Evolutionary conservation across 2,113 vertebrate genomes (phyloP).

Genomic region (Rhinolophus sinicus): DNA sequence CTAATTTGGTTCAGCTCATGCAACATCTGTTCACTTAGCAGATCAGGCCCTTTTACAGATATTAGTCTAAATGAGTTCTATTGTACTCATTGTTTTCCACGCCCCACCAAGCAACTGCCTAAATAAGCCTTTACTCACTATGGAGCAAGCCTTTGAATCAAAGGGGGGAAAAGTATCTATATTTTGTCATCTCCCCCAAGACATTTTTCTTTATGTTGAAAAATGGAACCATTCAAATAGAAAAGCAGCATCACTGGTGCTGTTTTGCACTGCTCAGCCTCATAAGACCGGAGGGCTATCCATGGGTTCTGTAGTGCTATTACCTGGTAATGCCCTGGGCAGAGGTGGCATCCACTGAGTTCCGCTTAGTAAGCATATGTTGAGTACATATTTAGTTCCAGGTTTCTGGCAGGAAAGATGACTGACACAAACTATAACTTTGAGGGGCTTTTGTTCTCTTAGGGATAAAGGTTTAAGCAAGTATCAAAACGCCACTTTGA

Average conservation of each 20-base stretch:
- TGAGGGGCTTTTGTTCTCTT: not conserved
- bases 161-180: not conserved
- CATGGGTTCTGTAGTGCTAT: not conserved
- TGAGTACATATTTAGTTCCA: not conserved
- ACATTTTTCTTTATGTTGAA: not conserved
- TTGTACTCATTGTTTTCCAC: not conserved
- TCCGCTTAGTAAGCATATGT: not conserved
- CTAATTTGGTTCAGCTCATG: constrained; percentile 19
- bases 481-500: not conserved
- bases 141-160: not conserved
- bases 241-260: not conserved
- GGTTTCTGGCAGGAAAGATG: not conserved
- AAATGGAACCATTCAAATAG: not conserved
- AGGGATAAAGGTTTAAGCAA: not conserved
- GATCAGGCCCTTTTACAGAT: constrained; percentile 48
- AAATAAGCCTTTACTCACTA: constrained; percentile 57
- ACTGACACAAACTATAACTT: not conserved
- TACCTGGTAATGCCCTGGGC: not conserved
- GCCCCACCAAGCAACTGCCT: not conserved
- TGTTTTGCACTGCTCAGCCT: not conserved
- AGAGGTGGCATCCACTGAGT: not conserved
- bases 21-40: constrained; percentile 55
- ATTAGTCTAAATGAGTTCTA: constrained; percentile 50
- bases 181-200: constrained; percentile 23
- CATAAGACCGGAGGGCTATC: not conserved